Evolutionary conservation across 2,797 vertebrate genomes (phyloP).

Genomic region (Sebastes vulpes): DNA sequence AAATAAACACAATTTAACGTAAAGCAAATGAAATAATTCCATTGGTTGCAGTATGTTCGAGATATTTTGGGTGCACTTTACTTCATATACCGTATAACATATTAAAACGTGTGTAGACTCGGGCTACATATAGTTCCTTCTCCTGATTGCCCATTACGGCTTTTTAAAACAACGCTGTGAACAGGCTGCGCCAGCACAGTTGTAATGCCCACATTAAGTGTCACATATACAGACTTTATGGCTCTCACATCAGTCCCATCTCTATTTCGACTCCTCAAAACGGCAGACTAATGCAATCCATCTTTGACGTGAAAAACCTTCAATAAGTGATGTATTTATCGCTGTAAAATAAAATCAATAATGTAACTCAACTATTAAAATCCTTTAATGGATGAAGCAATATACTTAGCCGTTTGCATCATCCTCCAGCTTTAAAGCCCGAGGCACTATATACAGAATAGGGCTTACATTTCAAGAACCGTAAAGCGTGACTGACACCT

Average conservation of each 20-base stretch:
- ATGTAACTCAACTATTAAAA: slow-evolving; percentile 88
- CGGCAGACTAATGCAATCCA: slow-evolving; percentile 78
- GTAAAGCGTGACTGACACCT: slow-evolving; percentile 76
- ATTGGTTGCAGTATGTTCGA: background rate
- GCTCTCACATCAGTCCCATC: slow-evolving; percentile 61
- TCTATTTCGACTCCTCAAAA: slow-evolving; percentile 63
- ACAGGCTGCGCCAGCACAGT: slow-evolving; percentile 47
- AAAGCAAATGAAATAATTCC: slow-evolving; percentile 1
- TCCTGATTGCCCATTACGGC: slow-evolving; percentile 61
- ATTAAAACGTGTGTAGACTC: slow-evolving; percentile 26
- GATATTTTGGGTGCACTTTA: background rate
- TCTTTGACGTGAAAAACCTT: slow-evolving; percentile 81
- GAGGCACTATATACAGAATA: slow-evolving; percentile 65
- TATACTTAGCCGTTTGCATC: slow-evolving; percentile 86
- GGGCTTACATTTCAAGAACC: slow-evolving; percentile 64
- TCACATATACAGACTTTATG: slow-evolving; percentile 74
- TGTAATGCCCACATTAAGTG: slow-evolving; percentile 63
- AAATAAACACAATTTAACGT: slow-evolving; percentile 5
- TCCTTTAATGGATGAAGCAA: slow-evolving; percentile 88
- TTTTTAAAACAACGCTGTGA: slow-evolving; percentile 69
- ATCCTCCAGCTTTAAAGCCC: slow-evolving; percentile 80
- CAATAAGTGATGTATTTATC: slow-evolving; percentile 88
- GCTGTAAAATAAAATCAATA: slow-evolving; percentile 88
- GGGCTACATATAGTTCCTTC: slow-evolving; percentile 26
- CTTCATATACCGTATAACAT: background rate